Conservation (phyloP, 2,113 vertebrate species). For the Anoura caudifer region DNA sequence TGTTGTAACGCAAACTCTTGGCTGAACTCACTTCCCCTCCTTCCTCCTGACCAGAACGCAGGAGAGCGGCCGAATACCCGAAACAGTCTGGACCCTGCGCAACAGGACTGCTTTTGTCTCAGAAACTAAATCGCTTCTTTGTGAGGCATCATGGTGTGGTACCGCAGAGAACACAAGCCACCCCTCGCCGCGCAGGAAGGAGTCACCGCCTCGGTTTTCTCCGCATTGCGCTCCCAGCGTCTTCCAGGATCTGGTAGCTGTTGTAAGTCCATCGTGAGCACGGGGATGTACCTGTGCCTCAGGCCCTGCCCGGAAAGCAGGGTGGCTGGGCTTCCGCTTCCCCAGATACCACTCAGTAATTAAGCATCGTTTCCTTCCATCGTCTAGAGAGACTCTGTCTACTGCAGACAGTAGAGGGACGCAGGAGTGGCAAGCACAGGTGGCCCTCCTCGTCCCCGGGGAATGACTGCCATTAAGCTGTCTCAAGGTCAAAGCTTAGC, state of each 20-base stretch:
- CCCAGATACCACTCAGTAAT: background rate
- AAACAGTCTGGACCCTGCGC: slow-evolving; percentile 10
- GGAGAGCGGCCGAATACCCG: background rate
- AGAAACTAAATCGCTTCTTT: slow-evolving; percentile 57
- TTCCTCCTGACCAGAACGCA: slow-evolving; percentile 45
- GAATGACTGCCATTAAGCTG: background rate
- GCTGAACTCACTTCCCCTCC: slow-evolving; percentile 23
- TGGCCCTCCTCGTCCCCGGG: background rate
- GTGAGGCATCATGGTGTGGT: background rate
- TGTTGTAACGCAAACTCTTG: slow-evolving; percentile 36
- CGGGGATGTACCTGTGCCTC: background rate
- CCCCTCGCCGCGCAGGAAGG: background rate
- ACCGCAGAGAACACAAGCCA: background rate
- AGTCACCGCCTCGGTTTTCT: background rate
- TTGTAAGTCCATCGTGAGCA: background rate
- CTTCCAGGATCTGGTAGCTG: background rate
- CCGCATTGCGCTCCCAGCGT: background rate
- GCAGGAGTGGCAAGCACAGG: rapidly evolving
- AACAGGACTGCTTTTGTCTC: slow-evolving; percentile 66
- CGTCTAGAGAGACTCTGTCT: background rate
- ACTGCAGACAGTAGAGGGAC: background rate
- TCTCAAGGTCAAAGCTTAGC: background rate
- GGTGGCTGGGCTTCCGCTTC: background rate
- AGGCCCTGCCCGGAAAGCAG: background rate
- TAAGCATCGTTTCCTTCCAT: background rate